Conservation (phyloP, 2,797 vertebrate species). For the Gallinago stenura region DNA sequence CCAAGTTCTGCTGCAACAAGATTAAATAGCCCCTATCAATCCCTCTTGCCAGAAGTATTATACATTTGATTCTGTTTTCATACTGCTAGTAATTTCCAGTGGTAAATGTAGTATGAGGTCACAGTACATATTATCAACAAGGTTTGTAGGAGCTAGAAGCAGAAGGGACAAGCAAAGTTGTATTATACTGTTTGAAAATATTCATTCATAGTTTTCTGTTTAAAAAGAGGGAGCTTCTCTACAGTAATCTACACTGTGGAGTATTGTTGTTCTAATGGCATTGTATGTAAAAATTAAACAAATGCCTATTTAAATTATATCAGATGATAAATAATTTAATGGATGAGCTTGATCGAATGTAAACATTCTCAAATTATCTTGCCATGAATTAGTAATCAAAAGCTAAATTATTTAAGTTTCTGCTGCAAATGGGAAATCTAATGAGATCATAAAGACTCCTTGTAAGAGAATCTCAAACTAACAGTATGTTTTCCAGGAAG, state of each 20-base stretch:
- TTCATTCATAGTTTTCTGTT: background rate
- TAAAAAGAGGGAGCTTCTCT: background rate
- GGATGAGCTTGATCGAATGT: slow-evolving; percentile 23
- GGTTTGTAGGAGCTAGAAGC: background rate
- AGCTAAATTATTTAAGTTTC: slow-evolving; percentile 66
- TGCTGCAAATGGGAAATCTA: slow-evolving; percentile 6
- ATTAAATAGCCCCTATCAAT: slow-evolving; percentile 17
- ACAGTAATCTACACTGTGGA: background rate
- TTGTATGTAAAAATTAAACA: slow-evolving; percentile 13
- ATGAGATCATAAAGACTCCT: slow-evolving; percentile 55
- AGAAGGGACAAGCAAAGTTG: background rate
- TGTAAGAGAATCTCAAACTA: background rate
- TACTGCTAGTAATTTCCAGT: background rate
- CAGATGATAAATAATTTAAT: slow-evolving; percentile 53
- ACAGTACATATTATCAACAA: background rate
- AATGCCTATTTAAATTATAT: slow-evolving; percentile 21
- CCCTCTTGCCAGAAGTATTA: background rate
- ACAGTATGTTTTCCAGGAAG: slow-evolving; percentile 32
- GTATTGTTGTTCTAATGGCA: slow-evolving; percentile 8
- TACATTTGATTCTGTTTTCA: slow-evolving; percentile 5
- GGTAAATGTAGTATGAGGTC: background rate
- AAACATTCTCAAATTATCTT: slow-evolving; percentile 61
- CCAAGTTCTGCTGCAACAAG: background rate
- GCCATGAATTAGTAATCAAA: slow-evolving; percentile 58
- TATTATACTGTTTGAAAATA: background rate